Base-by-base conservation (phyloP, 2,113 vertebrate genomes). In the Misgurnus anguillicaudatus region DNA sequence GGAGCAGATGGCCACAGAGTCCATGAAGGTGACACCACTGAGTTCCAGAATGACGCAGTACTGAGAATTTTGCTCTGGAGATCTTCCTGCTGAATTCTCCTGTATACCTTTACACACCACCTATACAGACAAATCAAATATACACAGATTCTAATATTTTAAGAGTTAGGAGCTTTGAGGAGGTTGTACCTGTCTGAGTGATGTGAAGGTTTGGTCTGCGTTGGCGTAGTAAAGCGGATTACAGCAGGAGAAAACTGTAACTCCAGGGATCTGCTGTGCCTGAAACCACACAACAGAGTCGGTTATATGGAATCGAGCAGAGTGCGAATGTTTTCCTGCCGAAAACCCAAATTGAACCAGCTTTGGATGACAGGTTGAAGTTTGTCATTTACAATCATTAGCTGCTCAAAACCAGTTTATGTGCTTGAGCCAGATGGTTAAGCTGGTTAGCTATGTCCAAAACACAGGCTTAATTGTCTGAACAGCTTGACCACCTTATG, bases 191-290 rank as follows among this genome's bases (percentile, higher is more conserved):
- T 90, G 84, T 89, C 90, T 95, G 42, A 96, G 89, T 0, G 91
- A 84, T 0, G 91, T 92, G 2, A 93, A 88, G 0, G 94, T 92
- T 65, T 94, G 45, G 81, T 95, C 94, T 48, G 92, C 92, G 0
- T 96, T 98, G 82, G 95, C 94, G 80, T 96, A 96, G 86, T 95
- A 96, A 73, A 97, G 0, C 0, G 95, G 94, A 72, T 90, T 89
- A 0, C 93, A 93, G 65, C 92, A 96, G 57, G 88, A 91, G 88
- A 97, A 93, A 39, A 96, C 89, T 69, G 94, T 96, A 63, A 97
- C 88, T 0, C 95, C 95, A 0, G 94, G 93, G 83, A 97, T 42
- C 80, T 93, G 91, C 51, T 85, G 89, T 71, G 92, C 94, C 96
- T 98, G 68, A 17, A 39, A 36, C 58, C 17, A 57, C 21, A 67